Base-by-base conservation (phyloP, 30 jellyfish, hydroid and myxozoan species). In the Morbakka virulenta region DNA sequence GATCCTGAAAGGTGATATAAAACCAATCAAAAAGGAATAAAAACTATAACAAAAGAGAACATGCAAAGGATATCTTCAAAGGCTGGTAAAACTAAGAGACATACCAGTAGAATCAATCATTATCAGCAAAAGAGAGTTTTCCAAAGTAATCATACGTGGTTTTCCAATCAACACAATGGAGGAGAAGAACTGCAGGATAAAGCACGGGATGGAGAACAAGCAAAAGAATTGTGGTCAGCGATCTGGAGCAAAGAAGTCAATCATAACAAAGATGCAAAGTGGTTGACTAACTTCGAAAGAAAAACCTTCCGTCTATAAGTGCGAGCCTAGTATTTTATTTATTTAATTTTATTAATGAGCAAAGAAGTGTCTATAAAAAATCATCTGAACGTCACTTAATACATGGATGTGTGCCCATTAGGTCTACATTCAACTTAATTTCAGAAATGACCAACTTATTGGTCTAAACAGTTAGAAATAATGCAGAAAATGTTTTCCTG, bases 201-300 rank as follows among this genome's bases (percentile, higher is more conserved):
- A 64, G 75, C 27, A 64, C 63, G 51, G 20, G 75, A 64, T 64
- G 75, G 51, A 64, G 62, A 64, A 64, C 62, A 25, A 64, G 75
- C 62, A 22, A 64, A 64, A 64, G 75, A 64, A 51, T 25, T 64
- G 28, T 64, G 75, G 75, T 64, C 75, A 25, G 75, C 75, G 63
- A 64, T 64, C 75, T 64, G 75, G n/a, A n/a, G n/a, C n/a, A n/a
- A n/a, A n/a, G n/a, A n/a, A n/a, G n/a, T n/a, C n/a, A n/a, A n/a
- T n/a, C 75, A 25, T 64, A 64, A 64, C 63, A 64, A 64, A 64
- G 75, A 64, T 64, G 75, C 75, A 3, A 64, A 64, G 62, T 64
- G 75, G 75, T 64, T 64, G 62, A 25, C 28, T 3, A 51, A 64
- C 75, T 64, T 64, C 62, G 31, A 64, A 64, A 0, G 27, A 64